Conservation (phyloP, 2,797 vertebrate genomes). For the Pristis pectinata region DNA sequence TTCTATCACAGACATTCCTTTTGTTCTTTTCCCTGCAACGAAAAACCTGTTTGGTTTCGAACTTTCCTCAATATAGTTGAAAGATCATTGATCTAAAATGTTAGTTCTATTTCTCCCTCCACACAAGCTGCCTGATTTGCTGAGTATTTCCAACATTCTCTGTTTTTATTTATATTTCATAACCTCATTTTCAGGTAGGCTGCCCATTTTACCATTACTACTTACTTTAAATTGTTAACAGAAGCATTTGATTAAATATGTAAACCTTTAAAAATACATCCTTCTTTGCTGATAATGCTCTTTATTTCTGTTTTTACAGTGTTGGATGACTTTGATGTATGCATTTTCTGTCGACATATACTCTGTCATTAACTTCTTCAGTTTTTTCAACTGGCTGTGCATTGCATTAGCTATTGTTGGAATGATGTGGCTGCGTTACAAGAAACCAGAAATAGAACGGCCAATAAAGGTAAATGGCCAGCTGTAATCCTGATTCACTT, state of each 20-base stretch:
- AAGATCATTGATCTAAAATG: too few species aligned
- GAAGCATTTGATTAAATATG: not conserved
- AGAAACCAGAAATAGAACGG: constrained; percentile 82
- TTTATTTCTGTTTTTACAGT: constrained; percentile 57
- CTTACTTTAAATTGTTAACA: not conserved
- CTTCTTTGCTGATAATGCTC: not conserved
- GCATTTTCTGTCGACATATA: constrained; percentile 91
- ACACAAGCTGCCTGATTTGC: too few species aligned
- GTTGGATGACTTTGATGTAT: constrained; percentile 88
- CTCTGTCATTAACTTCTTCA: constrained; percentile 99
- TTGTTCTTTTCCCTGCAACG: too few species aligned
- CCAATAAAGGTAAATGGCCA: constrained; percentile 79
- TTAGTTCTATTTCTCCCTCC: too few species aligned
- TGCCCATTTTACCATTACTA: not conserved
- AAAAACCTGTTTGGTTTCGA: too few species aligned
- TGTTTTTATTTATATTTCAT: too few species aligned
- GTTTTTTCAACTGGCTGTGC: constrained; percentile 99
- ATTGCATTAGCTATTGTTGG: constrained; percentile 90
- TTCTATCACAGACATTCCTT: too few species aligned
- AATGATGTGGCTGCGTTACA: constrained; percentile 93
- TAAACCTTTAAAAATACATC: not conserved
- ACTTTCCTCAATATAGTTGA: too few species aligned
- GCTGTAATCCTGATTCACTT: not conserved
- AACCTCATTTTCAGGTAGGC: not conserved
- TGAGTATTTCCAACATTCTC: too few species aligned